These are phyloP conservation scores for Fundulus diaphanus DNA, from an alignment of 2,797 vertebrate genomes.

Conservation along the genomic window DNA sequence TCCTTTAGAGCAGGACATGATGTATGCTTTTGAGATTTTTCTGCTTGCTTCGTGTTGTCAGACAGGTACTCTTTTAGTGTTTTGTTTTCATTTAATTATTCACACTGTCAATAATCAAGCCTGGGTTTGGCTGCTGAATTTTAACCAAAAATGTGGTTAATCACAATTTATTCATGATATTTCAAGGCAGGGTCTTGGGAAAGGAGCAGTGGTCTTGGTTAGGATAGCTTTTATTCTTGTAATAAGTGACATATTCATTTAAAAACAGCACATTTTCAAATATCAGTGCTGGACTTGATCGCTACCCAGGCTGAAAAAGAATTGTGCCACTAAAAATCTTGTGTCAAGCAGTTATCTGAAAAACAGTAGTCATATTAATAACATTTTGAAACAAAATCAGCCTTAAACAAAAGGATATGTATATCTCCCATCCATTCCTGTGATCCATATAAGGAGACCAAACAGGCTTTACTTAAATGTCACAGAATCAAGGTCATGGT, in stretches of 20 bases:
- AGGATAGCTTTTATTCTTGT: no score
- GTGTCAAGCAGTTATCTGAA: neutral
- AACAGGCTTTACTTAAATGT: conserved; percentile 14
- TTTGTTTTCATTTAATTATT: no score
- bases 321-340: neutral
- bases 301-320: neutral
- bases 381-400: conserved; percentile 5
- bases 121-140: no score
- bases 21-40: no score
- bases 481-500: conserved; percentile 16
- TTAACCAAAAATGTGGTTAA: no score
- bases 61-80: no score
- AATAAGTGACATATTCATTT: neutral
- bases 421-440: conserved; percentile 1
- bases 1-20: no score
- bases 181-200: no score
- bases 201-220: no score
- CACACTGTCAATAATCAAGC: no score
- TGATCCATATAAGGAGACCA: neutral
- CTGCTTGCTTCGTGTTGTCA: no score
- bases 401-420: conserved; percentile 18
- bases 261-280: neutral
- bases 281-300: neutral
- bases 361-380: neutral
- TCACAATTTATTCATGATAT: no score